Percentiles rank a stretch among this genome's conserved stretches.
These are phyloP conservation scores for Brachyrhaphis roseni DNA, from an alignment of 2,797 vertebrate species.

Conservation along the genomic window DNA sequence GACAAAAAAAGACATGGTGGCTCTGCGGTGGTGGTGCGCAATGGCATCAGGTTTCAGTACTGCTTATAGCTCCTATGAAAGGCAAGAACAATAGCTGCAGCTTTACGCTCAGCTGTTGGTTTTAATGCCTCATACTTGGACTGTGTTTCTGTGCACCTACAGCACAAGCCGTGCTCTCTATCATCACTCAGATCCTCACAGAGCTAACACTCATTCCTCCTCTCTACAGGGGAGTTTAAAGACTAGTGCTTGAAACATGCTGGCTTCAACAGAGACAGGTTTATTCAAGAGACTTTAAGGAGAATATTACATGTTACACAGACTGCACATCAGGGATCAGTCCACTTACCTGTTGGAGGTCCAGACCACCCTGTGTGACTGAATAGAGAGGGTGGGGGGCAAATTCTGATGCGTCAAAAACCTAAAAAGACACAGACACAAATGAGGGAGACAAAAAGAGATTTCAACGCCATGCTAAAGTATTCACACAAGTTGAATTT, in stretches of 20 bases:
- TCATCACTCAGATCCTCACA: slow-evolving; percentile 36
- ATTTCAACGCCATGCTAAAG: neutral
- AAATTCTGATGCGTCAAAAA: slow-evolving; percentile 77
- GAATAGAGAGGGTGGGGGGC: slow-evolving; percentile 78
- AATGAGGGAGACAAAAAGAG: neutral
- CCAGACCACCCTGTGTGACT: slow-evolving; percentile 74
- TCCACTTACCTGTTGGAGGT: slow-evolving; percentile 77
- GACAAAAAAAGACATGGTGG: slow-evolving; percentile 60
- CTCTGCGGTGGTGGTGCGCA: slow-evolving; percentile 43
- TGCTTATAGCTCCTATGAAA: slow-evolving; percentile 68
- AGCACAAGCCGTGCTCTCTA: slow-evolving; percentile 45
- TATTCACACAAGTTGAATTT: neutral
- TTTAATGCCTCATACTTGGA: slow-evolving; percentile 69
- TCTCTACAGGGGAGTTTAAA: neutral
- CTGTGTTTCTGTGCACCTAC: slow-evolving; percentile 71
- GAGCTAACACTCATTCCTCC: slow-evolving; percentile 28
- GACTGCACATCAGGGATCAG: slow-evolving; percentile 5
- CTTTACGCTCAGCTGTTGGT: slow-evolving; percentile 80
- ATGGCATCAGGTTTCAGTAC: slow-evolving; percentile 69
- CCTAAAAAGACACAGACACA: slow-evolving; percentile 53
- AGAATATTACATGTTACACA: slow-evolving; percentile 16
- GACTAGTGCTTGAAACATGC: slow-evolving; percentile 4
- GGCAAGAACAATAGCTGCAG: slow-evolving; percentile 77
- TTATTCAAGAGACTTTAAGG: slow-evolving; percentile 1
- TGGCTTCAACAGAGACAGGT: slow-evolving; percentile 20